Conservation (phyloP, 2,113 vertebrate species). For the Elachura formosa region DNA sequence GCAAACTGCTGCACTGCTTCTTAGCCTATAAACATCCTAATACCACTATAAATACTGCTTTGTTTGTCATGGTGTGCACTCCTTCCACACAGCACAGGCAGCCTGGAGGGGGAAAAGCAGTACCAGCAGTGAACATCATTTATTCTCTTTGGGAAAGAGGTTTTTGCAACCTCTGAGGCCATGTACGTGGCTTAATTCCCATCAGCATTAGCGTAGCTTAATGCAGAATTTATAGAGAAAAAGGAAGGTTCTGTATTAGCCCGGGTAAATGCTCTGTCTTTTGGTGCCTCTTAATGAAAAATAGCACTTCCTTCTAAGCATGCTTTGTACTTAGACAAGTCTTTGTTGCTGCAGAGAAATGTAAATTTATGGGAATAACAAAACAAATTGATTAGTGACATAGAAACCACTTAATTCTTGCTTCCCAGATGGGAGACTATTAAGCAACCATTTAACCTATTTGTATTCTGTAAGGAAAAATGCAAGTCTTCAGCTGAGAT, state of each 20-base stretch:
- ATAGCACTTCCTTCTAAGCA: not conserved
- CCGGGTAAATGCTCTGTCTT: not conserved
- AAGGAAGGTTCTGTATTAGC: not conserved
- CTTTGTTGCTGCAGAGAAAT: constrained; percentile 25
- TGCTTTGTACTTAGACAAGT: not conserved
- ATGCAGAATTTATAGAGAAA: not conserved
- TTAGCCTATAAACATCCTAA: not conserved
- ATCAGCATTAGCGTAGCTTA: not conserved
- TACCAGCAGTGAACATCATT: not conserved
- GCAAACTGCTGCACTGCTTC: not conserved
- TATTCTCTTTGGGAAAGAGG: not conserved
- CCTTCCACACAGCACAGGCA: not conserved
- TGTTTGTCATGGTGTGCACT: not conserved
- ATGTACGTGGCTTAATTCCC: not conserved
- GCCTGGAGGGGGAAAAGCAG: not conserved
- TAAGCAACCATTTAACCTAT: not conserved
- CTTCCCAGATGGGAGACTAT: not conserved
- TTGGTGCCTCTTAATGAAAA: constrained; percentile 8
- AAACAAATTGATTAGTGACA: constrained; percentile 37
- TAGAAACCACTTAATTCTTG: constrained; percentile 9
- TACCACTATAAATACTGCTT: not conserved
- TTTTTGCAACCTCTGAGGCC: not conserved
- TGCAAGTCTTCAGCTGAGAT: not conserved
- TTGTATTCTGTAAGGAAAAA: not conserved
- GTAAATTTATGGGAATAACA: not conserved